Percentiles rank a stretch among this genome's conserved stretches.
These are phyloP conservation scores for Anomalospiza imberbis DNA, from an alignment of 2,797 vertebrate species.

Conservation along the genomic window DNA sequence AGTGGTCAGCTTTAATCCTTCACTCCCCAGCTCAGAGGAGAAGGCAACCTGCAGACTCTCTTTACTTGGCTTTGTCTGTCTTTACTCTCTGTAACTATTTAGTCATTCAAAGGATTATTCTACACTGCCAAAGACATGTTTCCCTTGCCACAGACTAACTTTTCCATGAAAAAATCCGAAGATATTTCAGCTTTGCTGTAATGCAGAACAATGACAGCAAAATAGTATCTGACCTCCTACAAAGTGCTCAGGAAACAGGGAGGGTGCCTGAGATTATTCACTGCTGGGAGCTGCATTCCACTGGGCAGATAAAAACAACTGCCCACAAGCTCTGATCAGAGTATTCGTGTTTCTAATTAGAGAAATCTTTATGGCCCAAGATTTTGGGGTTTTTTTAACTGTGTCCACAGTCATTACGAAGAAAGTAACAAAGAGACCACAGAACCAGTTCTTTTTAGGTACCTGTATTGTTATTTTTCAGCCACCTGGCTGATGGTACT, in stretches of 20 bases:
- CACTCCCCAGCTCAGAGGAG: neutral
- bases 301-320: constrained; percentile 22
- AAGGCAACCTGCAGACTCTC: neutral
- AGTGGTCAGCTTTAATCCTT: neutral
- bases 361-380: neutral
- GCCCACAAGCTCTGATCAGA: constrained; percentile 11
- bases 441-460: neutral
- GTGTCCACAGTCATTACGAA: neutral
- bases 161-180: constrained; percentile 22
- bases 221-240: constrained; percentile 45
- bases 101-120: neutral
- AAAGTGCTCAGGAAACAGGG: constrained; percentile 19
- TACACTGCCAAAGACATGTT: neutral
- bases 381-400: neutral
- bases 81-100: neutral
- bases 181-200: constrained; percentile 34
- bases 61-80: neutral
- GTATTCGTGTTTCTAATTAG: constrained; percentile 37
- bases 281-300: constrained; percentile 10
- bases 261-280: constrained; percentile 19
- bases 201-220: constrained; percentile 22
- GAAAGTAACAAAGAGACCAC: neutral
- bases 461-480: neutral
- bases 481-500: neutral
- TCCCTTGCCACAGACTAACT: neutral